phyloP scores from a whole-genome alignment of 2,797 vertebrate genomes.

The Crocodylus rhombifer region DNA sequence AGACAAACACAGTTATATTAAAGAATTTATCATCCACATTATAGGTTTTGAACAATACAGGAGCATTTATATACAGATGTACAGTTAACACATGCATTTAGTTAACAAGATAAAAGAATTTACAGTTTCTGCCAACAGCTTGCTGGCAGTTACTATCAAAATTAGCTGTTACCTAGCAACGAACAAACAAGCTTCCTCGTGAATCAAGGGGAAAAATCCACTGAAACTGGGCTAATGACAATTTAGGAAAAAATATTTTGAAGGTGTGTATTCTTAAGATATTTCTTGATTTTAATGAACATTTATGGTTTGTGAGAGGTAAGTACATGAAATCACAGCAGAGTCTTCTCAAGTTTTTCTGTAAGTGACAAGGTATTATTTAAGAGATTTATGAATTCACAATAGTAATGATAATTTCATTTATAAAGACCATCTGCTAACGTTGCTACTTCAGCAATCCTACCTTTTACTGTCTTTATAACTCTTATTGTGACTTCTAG shows the following conservation, averaged over 20 bases:
- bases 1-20: background rate
- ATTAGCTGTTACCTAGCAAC: constrained; percentile 86
- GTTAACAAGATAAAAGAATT: constrained; percentile 76
- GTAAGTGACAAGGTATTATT: constrained; percentile 45
- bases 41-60: constrained; percentile 40
- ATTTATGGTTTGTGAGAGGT: constrained; percentile 32
- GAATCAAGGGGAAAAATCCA: constrained; percentile 60
- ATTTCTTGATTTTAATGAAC: constrained; percentile 58
- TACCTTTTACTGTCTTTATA: constrained; percentile 19
- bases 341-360: background rate
- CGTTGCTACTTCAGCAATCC: constrained; percentile 40
- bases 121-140: constrained; percentile 73
- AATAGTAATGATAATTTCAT: constrained; percentile 53
- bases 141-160: constrained; percentile 77
- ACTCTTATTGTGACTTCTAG: constrained; percentile 16
- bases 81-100: constrained; percentile 55
- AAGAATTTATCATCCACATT: constrained; percentile 8
- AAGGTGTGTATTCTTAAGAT: constrained; percentile 50
- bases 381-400: constrained; percentile 49
- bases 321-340: constrained; percentile 38
- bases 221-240: constrained; percentile 72
- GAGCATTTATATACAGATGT: constrained; percentile 23
- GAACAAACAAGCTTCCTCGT: constrained; percentile 71
- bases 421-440: constrained; percentile 55
- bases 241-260: constrained; percentile 55